Conservation (phyloP, 30 jellyfish, hydroid and myxozoan species). For the Aurelia aurita region DNA sequence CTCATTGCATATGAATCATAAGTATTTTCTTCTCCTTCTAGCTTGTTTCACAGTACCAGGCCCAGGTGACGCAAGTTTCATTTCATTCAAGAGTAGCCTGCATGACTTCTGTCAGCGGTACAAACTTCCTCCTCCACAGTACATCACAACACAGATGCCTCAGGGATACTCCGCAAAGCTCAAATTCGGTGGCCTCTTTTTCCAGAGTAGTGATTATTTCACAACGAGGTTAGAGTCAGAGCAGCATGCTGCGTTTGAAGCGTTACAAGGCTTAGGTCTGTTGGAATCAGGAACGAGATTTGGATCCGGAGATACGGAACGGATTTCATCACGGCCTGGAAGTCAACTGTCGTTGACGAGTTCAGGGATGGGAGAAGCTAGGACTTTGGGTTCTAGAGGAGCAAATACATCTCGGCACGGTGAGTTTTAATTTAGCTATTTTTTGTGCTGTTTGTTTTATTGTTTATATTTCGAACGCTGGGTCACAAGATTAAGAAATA, state of each 20-base stretch:
- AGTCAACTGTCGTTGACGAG: conserved; percentile 74
- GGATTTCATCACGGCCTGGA: conserved; percentile 76
- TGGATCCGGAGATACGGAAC: conserved; percentile 87
- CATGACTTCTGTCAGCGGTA: conserved; percentile 98
- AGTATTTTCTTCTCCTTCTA: conserved; percentile 1
- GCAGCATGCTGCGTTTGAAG: conserved; percentile 99
- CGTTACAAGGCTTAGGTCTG: conserved; percentile 96
- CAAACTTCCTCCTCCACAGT: conserved; percentile 99
- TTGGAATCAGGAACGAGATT: conserved; percentile 89
- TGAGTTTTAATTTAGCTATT: not conserved
- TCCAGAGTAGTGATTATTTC: conserved; percentile 96
- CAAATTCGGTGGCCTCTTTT: conserved; percentile 99
- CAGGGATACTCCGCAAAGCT: conserved; percentile 98
- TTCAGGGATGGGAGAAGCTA: conserved; percentile 54
- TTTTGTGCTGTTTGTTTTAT: not conserved
- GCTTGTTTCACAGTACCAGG: conserved; percentile 99
- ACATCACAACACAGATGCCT: conserved; percentile 93
- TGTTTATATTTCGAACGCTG: too few relatives aligned
- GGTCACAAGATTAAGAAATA: too few relatives aligned
- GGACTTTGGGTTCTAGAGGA: conserved; percentile 57
- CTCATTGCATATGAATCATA: too few relatives aligned
- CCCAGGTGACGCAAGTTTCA: conserved; percentile 87
- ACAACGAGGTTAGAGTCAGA: conserved; percentile 97
- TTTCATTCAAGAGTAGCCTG: conserved; percentile 96
- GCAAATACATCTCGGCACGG: conserved; percentile 55